Evolutionary conservation across 2,888 invertebrate species (phyloP).

Genomic region (Scaptomyza polygonia): DNA sequence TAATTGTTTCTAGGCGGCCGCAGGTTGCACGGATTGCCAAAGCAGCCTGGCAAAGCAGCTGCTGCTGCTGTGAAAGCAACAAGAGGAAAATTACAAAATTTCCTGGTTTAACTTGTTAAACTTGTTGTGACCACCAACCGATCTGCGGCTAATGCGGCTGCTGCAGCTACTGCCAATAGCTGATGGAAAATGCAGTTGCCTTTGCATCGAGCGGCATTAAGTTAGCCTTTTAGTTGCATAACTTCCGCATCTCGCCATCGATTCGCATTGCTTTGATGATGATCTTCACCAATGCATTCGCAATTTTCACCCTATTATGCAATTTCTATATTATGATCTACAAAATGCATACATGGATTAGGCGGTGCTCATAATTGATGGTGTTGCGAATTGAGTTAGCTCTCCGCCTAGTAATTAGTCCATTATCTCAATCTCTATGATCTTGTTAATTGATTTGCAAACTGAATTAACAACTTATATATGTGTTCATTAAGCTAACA

Average conservation of each 20-base stretch:
- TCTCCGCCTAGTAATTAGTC: constrained; percentile 6
- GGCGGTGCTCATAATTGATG: neutral
- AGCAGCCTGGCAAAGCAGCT: constrained; percentile 20
- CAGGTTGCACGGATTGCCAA: constrained; percentile 40
- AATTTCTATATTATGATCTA: constrained; percentile 46
- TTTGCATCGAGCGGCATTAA: constrained; percentile 17
- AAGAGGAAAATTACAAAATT: constrained; percentile 74
- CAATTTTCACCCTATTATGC: constrained; percentile 62
- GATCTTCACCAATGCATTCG: constrained; percentile 47
- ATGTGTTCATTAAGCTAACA: too few species aligned
- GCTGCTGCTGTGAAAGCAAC: constrained; percentile 57
- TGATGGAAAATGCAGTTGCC: constrained; percentile 26
- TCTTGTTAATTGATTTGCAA: constrained; percentile 1
- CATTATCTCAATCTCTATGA: constrained; percentile 10
- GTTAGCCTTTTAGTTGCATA: constrained; percentile 58
- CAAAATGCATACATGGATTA: constrained; percentile 24
- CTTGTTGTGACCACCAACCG: constrained; percentile 57
- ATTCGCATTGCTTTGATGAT: constrained; percentile 56
- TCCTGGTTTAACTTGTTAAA: constrained; percentile 78
- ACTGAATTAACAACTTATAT: too few species aligned
- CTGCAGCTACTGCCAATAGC: constrained; percentile 17
- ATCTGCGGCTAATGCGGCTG: constrained; percentile 7
- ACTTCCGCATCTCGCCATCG: constrained; percentile 73
- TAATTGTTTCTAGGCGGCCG: constrained; percentile 59
- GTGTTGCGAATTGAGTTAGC: neutral